Evolutionary conservation across 92 coral and sea anemone genomes (phyloP).

Genomic region (Parazoanthus swiftii): DNA sequence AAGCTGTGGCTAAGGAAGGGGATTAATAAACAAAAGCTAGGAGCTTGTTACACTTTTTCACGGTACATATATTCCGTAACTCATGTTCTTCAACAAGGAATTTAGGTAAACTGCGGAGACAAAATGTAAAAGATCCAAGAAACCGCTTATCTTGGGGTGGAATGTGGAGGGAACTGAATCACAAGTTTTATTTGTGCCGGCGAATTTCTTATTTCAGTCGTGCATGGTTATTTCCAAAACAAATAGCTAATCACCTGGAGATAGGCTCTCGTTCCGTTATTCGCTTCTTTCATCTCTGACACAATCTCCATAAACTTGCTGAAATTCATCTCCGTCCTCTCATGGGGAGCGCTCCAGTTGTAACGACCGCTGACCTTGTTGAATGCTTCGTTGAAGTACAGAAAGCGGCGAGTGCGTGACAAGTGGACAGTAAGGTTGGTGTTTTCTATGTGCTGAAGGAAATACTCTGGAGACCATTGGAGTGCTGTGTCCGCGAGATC

Average conservation of each 20-base stretch:
- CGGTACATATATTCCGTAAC: too few relatives aligned
- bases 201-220: neutral
- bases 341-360: slow-evolving; percentile 58
- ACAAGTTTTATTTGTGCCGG: neutral
- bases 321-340: slow-evolving; percentile 44
- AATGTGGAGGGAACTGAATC: too few relatives aligned
- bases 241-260: slow-evolving; percentile 38
- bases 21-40: too few relatives aligned
- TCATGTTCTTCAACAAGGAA: too few relatives aligned
- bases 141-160: too few relatives aligned
- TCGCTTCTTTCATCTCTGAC: slow-evolving; percentile 23
- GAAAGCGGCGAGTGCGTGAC: slow-evolving; percentile 54
- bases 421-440: slow-evolving; percentile 53
- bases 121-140: too few relatives aligned
- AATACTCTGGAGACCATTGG: slow-evolving; percentile 55
- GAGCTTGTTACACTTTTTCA: too few relatives aligned
- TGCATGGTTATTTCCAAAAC: neutral
- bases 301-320: slow-evolving; percentile 40
- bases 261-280: slow-evolving; percentile 52
- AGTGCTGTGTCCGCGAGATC: slow-evolving; percentile 54
- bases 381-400: slow-evolving; percentile 48
- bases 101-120: too few relatives aligned
- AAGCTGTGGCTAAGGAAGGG: too few relatives aligned
- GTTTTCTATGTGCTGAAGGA: slow-evolving; percentile 44
- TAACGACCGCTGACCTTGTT: slow-evolving; percentile 27